Conservation (phyloP, 2,113 vertebrate genomes). For the Physeter macrocephalus region DNA sequence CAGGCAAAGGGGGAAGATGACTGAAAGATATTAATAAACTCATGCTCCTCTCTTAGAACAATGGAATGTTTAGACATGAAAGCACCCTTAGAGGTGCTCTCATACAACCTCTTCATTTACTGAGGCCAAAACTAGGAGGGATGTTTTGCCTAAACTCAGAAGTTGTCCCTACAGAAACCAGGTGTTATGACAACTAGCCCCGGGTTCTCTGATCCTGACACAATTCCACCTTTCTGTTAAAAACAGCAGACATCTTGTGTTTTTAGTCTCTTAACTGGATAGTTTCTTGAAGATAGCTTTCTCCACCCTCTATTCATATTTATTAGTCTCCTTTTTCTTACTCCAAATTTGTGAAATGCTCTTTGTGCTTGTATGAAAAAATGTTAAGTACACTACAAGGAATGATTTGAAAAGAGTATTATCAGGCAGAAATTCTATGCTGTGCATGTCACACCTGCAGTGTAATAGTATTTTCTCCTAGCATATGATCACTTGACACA, state of each 20-base stretch:
- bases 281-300: constrained; percentile 19
- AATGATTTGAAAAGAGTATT: constrained; percentile 28
- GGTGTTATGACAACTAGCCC: neutral
- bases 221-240: neutral
- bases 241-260: neutral
- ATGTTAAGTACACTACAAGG: constrained; percentile 4
- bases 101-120: neutral
- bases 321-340: neutral
- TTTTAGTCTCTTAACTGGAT: constrained; percentile 17
- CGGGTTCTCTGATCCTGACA: neutral
- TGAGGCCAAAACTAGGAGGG: neutral
- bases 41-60: constrained; percentile 22
- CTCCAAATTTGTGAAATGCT: constrained; percentile 20
- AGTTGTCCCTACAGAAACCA: neutral
- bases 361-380: constrained; percentile 30
- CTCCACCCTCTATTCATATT: neutral
- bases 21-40: constrained; percentile 22
- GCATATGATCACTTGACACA: constrained; percentile 60
- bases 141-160: neutral
- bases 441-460: constrained; percentile 13
- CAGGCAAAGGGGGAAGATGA: neutral
- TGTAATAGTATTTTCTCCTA: constrained; percentile 45
- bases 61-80: neutral
- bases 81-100: neutral
- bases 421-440: constrained; percentile 33